These are phyloP conservation scores for Poecile atricapillus DNA, from an alignment of 2,113 vertebrate species.

Conservation along the genomic window DNA sequence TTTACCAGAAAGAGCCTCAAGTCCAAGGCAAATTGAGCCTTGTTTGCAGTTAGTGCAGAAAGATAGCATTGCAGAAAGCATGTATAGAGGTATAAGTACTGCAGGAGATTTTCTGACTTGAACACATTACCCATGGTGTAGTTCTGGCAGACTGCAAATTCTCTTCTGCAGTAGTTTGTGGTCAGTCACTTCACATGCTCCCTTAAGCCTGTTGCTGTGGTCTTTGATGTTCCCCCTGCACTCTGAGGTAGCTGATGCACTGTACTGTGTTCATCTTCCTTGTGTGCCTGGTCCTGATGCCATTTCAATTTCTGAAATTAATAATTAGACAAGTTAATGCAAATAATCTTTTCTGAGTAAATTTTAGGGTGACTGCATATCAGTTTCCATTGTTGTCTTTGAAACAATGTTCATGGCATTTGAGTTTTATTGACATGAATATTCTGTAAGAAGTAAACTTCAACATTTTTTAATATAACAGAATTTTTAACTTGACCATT, in stretches of 20 bases:
- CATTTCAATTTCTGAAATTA: not conserved
- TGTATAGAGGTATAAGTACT: not conserved
- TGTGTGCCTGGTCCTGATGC: not conserved
- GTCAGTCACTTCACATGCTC: not conserved
- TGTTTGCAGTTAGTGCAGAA: not conserved
- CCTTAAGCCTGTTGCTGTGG: not conserved
- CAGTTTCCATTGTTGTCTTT: not conserved
- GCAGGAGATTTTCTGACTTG: not conserved
- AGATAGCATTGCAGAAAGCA: not conserved
- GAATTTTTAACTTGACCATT: not conserved
- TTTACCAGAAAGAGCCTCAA: not conserved
- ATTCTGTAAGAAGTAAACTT: not conserved
- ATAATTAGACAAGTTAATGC: not conserved
- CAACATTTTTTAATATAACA: not conserved
- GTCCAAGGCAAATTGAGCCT: not conserved
- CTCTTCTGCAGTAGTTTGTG: constrained; percentile 6
- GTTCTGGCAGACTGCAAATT: not conserved
- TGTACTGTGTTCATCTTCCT: not conserved
- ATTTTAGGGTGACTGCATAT: not conserved
- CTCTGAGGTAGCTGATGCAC: not conserved
- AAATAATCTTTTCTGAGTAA: not conserved
- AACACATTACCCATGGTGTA: not conserved
- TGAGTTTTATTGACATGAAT: not conserved
- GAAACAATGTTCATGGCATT: not conserved
- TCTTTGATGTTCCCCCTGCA: not conserved